These are phyloP conservation scores for Masticophis lateralis DNA, from an alignment of 2,797 vertebrate species.

Conservation along the genomic window DNA sequence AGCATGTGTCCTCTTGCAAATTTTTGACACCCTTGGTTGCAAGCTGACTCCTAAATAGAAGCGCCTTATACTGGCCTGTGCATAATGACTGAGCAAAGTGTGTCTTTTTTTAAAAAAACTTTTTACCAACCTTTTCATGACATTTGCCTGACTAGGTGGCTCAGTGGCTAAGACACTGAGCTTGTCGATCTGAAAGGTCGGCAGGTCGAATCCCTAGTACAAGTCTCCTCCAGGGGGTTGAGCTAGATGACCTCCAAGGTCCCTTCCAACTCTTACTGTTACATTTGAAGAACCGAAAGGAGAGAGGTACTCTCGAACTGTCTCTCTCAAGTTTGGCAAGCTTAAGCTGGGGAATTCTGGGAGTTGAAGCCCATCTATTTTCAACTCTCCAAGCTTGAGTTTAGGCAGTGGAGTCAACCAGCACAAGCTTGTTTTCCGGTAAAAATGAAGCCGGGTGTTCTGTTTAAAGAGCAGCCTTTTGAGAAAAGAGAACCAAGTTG, in stretches of 20 bases:
- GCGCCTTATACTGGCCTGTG: constrained; percentile 49
- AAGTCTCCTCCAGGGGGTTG: too few species aligned
- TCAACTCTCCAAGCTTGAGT: neutral
- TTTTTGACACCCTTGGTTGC: neutral
- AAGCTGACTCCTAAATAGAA: constrained; percentile 40
- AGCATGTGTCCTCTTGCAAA: neutral
- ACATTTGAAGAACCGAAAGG: neutral
- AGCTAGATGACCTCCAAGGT: too few species aligned
- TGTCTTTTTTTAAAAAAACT: too few species aligned
- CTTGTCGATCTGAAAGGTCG: too few species aligned
- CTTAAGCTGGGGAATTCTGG: neutral
- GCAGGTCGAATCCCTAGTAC: too few species aligned
- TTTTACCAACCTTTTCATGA: neutral
- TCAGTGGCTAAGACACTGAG: too few species aligned
- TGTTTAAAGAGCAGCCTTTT: neutral
- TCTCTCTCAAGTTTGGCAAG: neutral
- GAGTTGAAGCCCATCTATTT: neutral
- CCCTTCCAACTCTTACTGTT: too few species aligned
- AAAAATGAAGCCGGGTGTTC: neutral
- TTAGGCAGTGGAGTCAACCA: too few species aligned
- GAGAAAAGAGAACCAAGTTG: neutral
- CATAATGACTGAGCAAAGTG: neutral
- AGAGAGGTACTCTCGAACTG: neutral
- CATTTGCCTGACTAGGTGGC: neutral
- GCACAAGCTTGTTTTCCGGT: neutral